Base-by-base conservation (phyloP, 2,888 invertebrate genomes). In the Endomychus coccineus region DNA sequence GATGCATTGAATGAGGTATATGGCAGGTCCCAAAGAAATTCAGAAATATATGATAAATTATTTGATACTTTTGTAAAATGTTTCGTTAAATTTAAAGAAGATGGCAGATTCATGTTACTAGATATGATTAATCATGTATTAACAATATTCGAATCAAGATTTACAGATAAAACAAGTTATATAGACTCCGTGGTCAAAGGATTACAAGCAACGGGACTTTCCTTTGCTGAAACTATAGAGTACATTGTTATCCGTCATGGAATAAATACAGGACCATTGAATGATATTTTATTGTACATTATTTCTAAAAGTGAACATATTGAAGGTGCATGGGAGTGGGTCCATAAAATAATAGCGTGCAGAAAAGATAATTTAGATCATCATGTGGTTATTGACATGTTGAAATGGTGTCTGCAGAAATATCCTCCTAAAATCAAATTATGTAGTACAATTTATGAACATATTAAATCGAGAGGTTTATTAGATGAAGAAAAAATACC, bases 151-250 rank as follows among this genome's bases (percentile, higher is more conserved):
- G 22, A 30, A 11, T n/a, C 24, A 10, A 33, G 16, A 10, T 33
- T 37, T 4, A 37, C 17, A 3, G 39, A 39, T 24, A 39, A 34
- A 34, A 39, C 39, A 1, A 12, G 12, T n/a, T 39, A 22, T 14
- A 24, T 39, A 3, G n/a, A 12, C 2, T 14, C 23, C 12, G 34
- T 39, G 3, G 12, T 39, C 3, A 6, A 22, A 5, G 16, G 21
- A 3, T 19, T 39, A 7, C 10, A 12, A 7, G 14, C 11, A 12
- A 39, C 29, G 6, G 34, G 34, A 5, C n/a, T 34, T n/a, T 6
- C 28, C 2, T 34, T 39, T 19, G 29, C 16, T 10, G 19, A 34
- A 16, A 24, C 34, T 7, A 14, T 39, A 5, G 21, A 33, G 13
- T 12, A 9, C 16, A 29, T 39, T 2, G 17, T 34, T 5, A 4